Evolutionary conservation across 2,797 vertebrate species (phyloP), one percentile per base, ranked within the genome.

Genomic region (Leuciscus waleckii): DNA sequence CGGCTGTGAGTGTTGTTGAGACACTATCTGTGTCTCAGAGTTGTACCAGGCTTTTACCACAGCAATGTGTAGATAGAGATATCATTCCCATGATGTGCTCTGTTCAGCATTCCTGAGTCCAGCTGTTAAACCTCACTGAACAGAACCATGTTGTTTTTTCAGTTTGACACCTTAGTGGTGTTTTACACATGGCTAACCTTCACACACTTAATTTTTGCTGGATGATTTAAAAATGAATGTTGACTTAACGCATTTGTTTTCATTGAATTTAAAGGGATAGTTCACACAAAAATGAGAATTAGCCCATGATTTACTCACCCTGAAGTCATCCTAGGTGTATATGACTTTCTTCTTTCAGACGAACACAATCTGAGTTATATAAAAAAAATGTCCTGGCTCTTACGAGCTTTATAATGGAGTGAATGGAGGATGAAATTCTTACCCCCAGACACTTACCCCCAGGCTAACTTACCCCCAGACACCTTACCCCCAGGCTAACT

Each of bases 161-260:
- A 87, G 79, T 87, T 89, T 81, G 82, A 90, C 91, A 91, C 90
- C 84, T 91, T 29, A n/a, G 87, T 90, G 89, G 86, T 79, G 19
- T 88, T 90, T 92, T 87, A 83, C 67, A 76, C 7, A 37, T 84
- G 43, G 65, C 91, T 92, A 86, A 77, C 75, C 81, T 91, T 74
- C 75, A 90, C 78, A 87, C 89, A 88, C 70, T 83, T 83, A 78
- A 71, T 77, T 61, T 76, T 84, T 21, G 43, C 51, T 61, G 29
- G 32, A 35, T 21, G 3, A 54, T n/a, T 63, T 35, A 37, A 74
- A 37, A 83, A 63, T 68, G n/a, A 51, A 26, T 83, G 39, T 79
- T 81, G 58, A 39, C 63, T 76, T 70, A 67, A 35, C 5, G 16
- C 2, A 14, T 23, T 70, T 7, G 37, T 69, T 39, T 37, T 2